Conservation (phyloP, 2,888 invertebrate genomes). For the Ochropleura plecta region DNA sequence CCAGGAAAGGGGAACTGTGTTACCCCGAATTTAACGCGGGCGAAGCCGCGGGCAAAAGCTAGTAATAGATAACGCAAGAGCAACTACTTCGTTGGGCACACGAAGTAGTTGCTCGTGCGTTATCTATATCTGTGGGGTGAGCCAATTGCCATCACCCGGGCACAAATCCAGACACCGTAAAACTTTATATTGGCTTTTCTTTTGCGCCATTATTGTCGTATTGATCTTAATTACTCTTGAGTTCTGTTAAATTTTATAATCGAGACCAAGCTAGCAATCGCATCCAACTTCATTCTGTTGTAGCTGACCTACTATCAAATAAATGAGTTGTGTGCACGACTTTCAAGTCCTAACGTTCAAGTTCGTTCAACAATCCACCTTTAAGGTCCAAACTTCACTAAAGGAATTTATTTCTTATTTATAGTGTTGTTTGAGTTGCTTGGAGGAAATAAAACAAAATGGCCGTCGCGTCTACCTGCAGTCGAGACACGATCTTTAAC, state of each 20-base stretch:
- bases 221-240: background rate
- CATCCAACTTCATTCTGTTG: slow-evolving; percentile 7
- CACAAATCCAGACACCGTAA: no score
- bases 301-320: slow-evolving; percentile 37
- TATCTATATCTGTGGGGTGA: no score
- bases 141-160: no score
- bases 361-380: slow-evolving; percentile 18
- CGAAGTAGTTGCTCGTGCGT: no score
- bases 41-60: no score
- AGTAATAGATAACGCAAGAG: no score
- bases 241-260: background rate
- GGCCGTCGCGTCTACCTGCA: slow-evolving; percentile 55
- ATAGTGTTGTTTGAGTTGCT: slow-evolving; percentile 40
- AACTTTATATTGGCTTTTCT: background rate
- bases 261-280: background rate
- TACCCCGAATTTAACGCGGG: no score
- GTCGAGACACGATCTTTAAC: slow-evolving; percentile 24
- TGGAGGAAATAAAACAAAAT: slow-evolving; percentile 37
- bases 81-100: no score
- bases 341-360: slow-evolving; percentile 30
- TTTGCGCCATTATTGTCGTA: background rate
- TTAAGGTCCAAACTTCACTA: slow-evolving; percentile 34
- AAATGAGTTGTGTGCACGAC: slow-evolving; percentile 41
- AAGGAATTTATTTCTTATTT: slow-evolving; percentile 42
- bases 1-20: no score